Conservation (phyloP, 2,113 vertebrate genomes). For the Megaceryle torquata region DNA sequence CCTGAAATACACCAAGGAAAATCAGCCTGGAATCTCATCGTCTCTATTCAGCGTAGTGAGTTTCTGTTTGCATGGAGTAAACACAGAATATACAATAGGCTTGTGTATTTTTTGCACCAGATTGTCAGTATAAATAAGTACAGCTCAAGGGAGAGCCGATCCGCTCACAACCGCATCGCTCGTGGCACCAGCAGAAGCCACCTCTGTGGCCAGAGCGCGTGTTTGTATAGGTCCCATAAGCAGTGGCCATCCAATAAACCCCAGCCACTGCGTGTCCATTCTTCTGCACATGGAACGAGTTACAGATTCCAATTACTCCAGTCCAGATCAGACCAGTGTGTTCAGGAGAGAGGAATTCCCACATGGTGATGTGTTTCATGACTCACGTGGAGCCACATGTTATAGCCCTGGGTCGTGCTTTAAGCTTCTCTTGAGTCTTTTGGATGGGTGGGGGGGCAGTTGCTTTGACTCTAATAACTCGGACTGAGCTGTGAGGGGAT, state of each 20-base stretch:
- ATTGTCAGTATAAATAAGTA: neutral
- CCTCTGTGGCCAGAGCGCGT: rapidly evolving
- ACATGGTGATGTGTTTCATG: neutral
- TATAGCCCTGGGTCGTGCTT: neutral
- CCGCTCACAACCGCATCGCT: rapidly evolving
- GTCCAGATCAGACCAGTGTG: no score
- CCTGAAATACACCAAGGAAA: neutral
- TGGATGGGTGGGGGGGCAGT: neutral
- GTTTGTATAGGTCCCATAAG: no score
- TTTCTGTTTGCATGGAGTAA: neutral
- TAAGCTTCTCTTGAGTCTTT: neutral
- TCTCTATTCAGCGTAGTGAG: neutral
- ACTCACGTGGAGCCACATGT: neutral
- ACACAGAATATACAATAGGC: neutral
- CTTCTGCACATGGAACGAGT: neutral
- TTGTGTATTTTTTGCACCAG: neutral
- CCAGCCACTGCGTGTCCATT: rapidly evolving
- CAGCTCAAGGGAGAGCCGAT: neutral
- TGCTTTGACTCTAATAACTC: neutral
- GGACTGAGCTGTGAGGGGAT: rapidly evolving
- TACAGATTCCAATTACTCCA: neutral
- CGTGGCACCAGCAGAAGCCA: neutral
- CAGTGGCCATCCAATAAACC: neutral
- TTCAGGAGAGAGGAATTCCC: neutral
- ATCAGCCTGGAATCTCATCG: no score